Evolutionary conservation across 2,888 invertebrate species (phyloP), one percentile per base, ranked within the genome.

Genomic region (Busseola fusca): DNA sequence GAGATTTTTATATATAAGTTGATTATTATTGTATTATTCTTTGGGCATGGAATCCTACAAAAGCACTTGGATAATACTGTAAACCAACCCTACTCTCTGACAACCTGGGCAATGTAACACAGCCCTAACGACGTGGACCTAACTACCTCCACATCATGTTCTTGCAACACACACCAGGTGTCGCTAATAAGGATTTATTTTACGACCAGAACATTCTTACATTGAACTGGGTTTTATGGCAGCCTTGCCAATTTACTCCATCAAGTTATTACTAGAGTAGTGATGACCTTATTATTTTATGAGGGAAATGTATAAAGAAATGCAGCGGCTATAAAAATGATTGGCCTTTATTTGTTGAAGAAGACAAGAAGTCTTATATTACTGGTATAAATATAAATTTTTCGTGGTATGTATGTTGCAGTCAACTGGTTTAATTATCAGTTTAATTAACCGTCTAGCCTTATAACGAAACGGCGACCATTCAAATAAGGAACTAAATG

Each of bases 151-250:
- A 45, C 65, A 71, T 73, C 62, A 56, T 64, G 64, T 69, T 69
- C 57, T 66, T 58, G 56, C 64, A 69, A 18, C 71, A 54, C 60
- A 69, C 72, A 69, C 72, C 82, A 71, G 82, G 83, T 84, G 84
- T 56, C 59, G n/a, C 63, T 72, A 82, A 79, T 82, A 74, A 34
- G 70, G 58, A 82, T 75, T 84, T 84, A 84, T 82, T 74, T 84
- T 74, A 84, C 76, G 84, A 82, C 48, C 68, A 65, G 63, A 56
- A 68, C 64, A 78, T 74, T 81, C 78, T 81, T 81, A 81, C 84
- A 84, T 79, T 84, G 74, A 59, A 74, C 73, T 37, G 48, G 21
- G n/a, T 76, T 82, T 84, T 84, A 84, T 76, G 82, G 71, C 42
- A 52, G 58, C 18, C 25, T 58, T 76, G 76, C 70, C 82, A 82